A percentile compares a stretch with the other conserved stretches of the same genome.
Evolutionary conservation across 2,113 vertebrate genomes (phyloP).

Genomic region (Centropus bengalensis): DNA sequence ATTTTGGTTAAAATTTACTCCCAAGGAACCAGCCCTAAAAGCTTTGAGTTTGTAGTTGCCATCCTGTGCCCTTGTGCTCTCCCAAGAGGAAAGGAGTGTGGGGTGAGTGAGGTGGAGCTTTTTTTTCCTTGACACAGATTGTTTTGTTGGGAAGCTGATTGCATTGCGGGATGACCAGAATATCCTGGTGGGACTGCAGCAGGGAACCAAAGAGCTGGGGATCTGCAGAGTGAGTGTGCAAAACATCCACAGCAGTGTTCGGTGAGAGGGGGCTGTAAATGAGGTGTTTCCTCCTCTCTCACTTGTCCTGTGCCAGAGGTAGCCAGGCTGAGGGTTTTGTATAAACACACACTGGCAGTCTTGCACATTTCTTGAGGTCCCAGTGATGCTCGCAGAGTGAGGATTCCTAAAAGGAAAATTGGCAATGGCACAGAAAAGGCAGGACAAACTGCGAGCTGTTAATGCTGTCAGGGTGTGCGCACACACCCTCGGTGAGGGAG

Average conservation of each 20-base stretch:
- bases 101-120: neutral
- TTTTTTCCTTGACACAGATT: constrained; percentile 24
- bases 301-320: neutral
- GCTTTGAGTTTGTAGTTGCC: neutral
- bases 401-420: neutral
- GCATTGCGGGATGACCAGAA: neutral
- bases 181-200: neutral
- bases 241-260: accelerated
- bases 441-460: neutral
- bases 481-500: neutral
- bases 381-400: neutral
- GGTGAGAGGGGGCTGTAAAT: neutral
- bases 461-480: neutral
- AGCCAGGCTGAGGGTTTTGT: neutral
- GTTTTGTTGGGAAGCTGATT: neutral
- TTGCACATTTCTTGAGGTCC: neutral
- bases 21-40: neutral
- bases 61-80: neutral
- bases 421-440: neutral
- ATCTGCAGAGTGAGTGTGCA: neutral
- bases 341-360: neutral
- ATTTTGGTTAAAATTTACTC: neutral
- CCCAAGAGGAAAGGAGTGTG: constrained; percentile 13
- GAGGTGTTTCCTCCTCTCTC: neutral
- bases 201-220: neutral